phyloP scores from a whole-genome alignment of 2,113 vertebrate species.

The Esox niger region DNA sequence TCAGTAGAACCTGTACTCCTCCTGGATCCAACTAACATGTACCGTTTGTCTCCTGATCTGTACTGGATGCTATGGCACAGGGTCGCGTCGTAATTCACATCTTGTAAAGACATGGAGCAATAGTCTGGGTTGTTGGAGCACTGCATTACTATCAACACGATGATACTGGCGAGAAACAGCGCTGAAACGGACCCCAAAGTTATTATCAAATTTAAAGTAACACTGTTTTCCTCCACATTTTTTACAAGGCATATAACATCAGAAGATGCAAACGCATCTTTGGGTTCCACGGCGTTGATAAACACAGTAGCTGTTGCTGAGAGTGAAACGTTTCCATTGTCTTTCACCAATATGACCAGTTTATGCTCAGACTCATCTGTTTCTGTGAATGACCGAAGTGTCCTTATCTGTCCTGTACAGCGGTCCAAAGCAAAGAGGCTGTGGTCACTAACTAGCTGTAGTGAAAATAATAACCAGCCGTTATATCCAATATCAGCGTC shows the following conservation, averaged over 20 bases:
- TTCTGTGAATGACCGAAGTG: slow-evolving; percentile 42
- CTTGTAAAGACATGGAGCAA: slow-evolving; percentile 32
- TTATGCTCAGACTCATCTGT: slow-evolving; percentile 39
- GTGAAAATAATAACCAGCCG: slow-evolving; percentile 52
- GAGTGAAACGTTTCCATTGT: slow-evolving; percentile 45
- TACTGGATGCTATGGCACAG: slow-evolving; percentile 50
- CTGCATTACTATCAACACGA: slow-evolving; percentile 41
- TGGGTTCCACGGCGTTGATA: slow-evolving; percentile 38
- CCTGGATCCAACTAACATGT: slow-evolving; percentile 49
- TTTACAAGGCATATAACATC: slow-evolving; percentile 22
- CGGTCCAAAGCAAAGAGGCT: slow-evolving; percentile 45
- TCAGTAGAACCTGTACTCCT: slow-evolving; percentile 37
- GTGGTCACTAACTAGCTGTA: slow-evolving; percentile 43
- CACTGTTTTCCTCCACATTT: slow-evolving; percentile 23
- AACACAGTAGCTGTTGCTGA: slow-evolving; percentile 41
- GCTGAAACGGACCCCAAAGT: slow-evolving; percentile 41
- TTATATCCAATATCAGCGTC: slow-evolving; percentile 58
- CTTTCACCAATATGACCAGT: slow-evolving; percentile 47
- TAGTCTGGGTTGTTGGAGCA: slow-evolving; percentile 34
- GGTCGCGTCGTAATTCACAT: slow-evolving; percentile 37
- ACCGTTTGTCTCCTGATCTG: slow-evolving; percentile 48
- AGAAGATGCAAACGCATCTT: slow-evolving; percentile 37
- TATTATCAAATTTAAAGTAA: slow-evolving; percentile 47
- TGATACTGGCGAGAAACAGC: slow-evolving; percentile 42
- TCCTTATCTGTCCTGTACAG: slow-evolving; percentile 48